Base-by-base conservation (phyloP, 92 coral and sea anemone genomes). In the Phenganax stokvisi region DNA sequence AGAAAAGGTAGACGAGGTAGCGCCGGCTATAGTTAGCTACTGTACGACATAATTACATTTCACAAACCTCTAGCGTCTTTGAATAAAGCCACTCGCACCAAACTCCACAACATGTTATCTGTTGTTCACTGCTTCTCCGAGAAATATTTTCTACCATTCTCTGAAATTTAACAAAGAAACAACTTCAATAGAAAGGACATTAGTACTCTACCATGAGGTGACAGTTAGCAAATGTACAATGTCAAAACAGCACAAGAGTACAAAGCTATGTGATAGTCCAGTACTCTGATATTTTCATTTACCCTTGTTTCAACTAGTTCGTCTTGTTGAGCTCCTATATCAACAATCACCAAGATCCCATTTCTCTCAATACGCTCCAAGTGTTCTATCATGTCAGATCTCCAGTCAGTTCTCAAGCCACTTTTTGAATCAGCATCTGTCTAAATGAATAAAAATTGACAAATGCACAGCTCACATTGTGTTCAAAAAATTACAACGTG, bases 101-200 rank as follows among this genome's bases (percentile, higher is more conserved):
- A 51, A 78, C 72, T 51, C 71, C 82, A 62, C 72, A 61, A 25
- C 82, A 78, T 6, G 73, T 78, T 57, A 78, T 25, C 58, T 58
- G 13, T 29, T 44, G 15, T 78, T 61, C 73, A 47, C 52, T 78
- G 59, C 82, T 54, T 61, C 51, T 27, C 52, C 82, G 71, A 64
- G 71, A 54, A 44, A 78, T 63, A 61, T 63, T 27, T 37, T 53
- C 71, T 28, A 47, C 29, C 52, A 67, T 16, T 31, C 16, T 57
- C 80, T 76, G 30, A 25, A 76, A 76, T 29, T 6, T 29, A 52
- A 55, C n/a, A 30, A 25, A 25, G 64, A n/a, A 57, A 20, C 25
- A 20, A 20, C 25, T 10, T 55, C 12, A 75, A 20, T 25, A 75
- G 52, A 16, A 9, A 57, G 5, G 0, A 29, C 47, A 73, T 4